Evolutionary conservation across 2,888 invertebrate genomes (phyloP), one percentile per base, ranked within the genome.

Genomic region (Polietes domitor): DNA sequence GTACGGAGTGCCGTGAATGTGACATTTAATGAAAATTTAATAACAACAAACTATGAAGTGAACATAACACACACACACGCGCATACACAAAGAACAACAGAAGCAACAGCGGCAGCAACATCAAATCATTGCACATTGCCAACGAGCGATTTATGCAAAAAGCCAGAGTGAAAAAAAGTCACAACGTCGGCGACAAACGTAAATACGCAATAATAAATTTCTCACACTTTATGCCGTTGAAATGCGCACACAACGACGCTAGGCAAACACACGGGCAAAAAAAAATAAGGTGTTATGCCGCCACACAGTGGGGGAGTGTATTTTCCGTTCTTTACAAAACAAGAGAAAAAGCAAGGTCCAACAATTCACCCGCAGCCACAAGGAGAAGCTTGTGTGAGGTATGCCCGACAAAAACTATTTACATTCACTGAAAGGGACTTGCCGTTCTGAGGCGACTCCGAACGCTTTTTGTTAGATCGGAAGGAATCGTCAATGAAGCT

Each of bases 131-230:
- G 47, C 55, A 74, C 28, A 50, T 70, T 77, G 15, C n/a, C 68
- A 68, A 68, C 41, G 37, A 77, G 32, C 68, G 50, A 43, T 65
- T 65, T 53, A 78, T 78, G 70, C 41, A 65, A 73, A 75, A 58
- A 50, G 21, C 6, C 68, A 9, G 24, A 79, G 76, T 15, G 68
- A 47, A 21, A 43, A 19, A 24, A 53, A 41, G 17, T 61, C 19
- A 6, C 1, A 41, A 41, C 19, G 24, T 24, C 19, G 19, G 37
- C 68, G 43, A 68, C 68, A 12, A 70, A 71, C 12, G 28, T 77
- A 71, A 80, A 81, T 79, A 84, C 81, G 81, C 84, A 81, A 81
- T 79, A 84, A 81, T 73, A 84, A 77, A 81, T 81, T 84, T 84
- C 84, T 84, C 81, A 81, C 84, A 84, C 81, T 84, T 81, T 76